Conservation (phyloP, 2,113 vertebrate species). For the Limanda limanda region DNA sequence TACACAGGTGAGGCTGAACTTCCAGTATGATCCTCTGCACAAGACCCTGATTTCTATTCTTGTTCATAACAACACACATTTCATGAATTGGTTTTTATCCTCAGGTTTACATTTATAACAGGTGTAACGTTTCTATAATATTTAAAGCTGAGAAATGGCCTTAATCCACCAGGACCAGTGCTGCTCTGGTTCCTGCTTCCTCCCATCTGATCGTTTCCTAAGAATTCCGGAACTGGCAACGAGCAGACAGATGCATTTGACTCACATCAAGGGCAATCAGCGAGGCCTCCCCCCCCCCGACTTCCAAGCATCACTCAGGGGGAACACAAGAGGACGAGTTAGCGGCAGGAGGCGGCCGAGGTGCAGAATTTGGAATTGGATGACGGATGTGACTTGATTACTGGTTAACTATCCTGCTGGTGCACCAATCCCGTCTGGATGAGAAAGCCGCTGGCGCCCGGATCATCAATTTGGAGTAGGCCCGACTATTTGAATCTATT, state of each 20-base stretch:
- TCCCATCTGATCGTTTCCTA: too few species aligned
- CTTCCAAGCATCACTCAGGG: constrained; percentile 64
- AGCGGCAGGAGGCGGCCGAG: constrained; percentile 20
- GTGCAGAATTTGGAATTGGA: constrained; percentile 69
- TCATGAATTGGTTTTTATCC: neutral
- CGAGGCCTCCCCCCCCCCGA: constrained; percentile 41
- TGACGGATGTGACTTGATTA: constrained; percentile 78
- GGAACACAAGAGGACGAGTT: constrained; percentile 59
- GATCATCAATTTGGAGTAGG: constrained; percentile 66
- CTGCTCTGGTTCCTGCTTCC: constrained; percentile 7
- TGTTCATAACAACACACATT: neutral
- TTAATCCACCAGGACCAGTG: neutral
- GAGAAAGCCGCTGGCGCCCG: constrained; percentile 54
- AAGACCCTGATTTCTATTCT: neutral
- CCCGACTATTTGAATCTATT: constrained; percentile 62
- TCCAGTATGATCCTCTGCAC: neutral
- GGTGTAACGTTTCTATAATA: too few species aligned
- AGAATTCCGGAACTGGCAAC: constrained; percentile 42
- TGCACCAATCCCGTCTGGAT: constrained; percentile 57
- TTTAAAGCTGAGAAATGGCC: neutral
- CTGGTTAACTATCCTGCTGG: constrained; percentile 70
- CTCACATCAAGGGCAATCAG: constrained; percentile 74
- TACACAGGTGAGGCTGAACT: too few species aligned
- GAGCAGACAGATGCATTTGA: constrained; percentile 59
- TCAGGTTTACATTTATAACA: neutral